These are phyloP conservation scores for Xyrichtys novacula DNA, from an alignment of 2,797 vertebrate species.

Conservation along the genomic window DNA sequence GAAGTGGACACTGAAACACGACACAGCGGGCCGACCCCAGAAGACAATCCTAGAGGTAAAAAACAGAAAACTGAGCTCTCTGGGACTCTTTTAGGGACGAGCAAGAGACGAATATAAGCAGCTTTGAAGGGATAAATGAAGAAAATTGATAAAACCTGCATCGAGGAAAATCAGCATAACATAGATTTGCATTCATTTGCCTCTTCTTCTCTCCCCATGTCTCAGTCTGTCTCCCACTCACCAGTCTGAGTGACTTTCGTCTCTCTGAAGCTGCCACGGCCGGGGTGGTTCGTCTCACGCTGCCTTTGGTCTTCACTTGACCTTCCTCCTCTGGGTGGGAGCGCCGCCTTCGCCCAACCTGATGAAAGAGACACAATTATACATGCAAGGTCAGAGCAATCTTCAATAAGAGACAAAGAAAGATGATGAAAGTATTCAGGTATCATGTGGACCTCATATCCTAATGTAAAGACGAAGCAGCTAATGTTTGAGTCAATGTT, in stretches of 20 bases:
- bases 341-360: constrained; percentile 74
- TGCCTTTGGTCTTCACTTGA: constrained; percentile 63
- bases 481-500: background rate
- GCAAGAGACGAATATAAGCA: background rate
- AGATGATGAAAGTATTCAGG: background rate
- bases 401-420: no score
- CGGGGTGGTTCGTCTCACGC: constrained; percentile 69
- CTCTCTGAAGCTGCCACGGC: constrained; percentile 86
- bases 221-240: constrained; percentile 65
- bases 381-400: background rate
- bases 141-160: no score
- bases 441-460: background rate
- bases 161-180: no score
- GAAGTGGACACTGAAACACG: constrained; percentile 90
- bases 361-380: constrained; percentile 3
- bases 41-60: constrained; percentile 87
- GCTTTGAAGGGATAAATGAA: background rate
- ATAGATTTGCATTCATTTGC: no score
- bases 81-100: background rate
- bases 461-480: background rate
- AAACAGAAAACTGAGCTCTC: constrained; percentile 10
- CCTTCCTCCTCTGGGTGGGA: constrained; percentile 81
- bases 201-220: background rate
- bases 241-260: constrained; percentile 90
- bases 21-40: constrained; percentile 88